Evolutionary conservation across 2,113 vertebrate genomes (phyloP).

Genomic region (Strigops habroptila): DNA sequence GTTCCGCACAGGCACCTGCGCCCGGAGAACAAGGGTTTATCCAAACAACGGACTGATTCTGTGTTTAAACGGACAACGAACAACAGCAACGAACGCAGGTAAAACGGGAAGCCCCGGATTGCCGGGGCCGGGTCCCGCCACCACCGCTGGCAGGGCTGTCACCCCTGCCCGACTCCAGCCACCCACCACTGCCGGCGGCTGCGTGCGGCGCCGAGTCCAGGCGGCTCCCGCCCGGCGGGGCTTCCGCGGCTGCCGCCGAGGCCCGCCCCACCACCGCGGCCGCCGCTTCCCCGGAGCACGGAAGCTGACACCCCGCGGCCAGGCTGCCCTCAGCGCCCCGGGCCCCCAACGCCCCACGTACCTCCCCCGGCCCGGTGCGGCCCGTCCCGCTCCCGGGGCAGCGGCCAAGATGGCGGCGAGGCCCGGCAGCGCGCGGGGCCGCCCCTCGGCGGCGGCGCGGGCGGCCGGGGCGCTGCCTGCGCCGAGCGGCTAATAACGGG

Average conservation of each 20-base stretch:
- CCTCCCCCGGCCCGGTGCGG: slow-evolving; percentile 10
- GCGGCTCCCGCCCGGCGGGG: neutral
- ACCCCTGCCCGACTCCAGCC: neutral
- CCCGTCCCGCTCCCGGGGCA: slow-evolving; percentile 7
- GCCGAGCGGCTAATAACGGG: neutral
- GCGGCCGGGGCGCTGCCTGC: neutral
- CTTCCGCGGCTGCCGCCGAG: neutral
- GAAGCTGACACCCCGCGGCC: neutral
- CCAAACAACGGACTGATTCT: neutral
- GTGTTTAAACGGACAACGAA: neutral
- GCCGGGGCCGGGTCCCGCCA: neutral
- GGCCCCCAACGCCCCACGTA: neutral
- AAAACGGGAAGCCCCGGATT: neutral
- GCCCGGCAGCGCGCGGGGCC: neutral
- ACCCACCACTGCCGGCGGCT: neutral
- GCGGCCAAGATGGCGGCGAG: slow-evolving; percentile 41
- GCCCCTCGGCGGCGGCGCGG: neutral
- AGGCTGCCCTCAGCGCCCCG: neutral
- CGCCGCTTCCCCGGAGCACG: neutral
- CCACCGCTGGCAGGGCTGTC: neutral
- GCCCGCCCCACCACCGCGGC: neutral
- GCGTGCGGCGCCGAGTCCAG: too few relatives aligned
- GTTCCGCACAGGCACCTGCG: neutral
- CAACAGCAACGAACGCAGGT: neutral
- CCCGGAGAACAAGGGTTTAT: neutral